These are phyloP conservation scores for Elegia similella DNA, from an alignment of 2,888 invertebrate genomes.

Conservation along the genomic window DNA sequence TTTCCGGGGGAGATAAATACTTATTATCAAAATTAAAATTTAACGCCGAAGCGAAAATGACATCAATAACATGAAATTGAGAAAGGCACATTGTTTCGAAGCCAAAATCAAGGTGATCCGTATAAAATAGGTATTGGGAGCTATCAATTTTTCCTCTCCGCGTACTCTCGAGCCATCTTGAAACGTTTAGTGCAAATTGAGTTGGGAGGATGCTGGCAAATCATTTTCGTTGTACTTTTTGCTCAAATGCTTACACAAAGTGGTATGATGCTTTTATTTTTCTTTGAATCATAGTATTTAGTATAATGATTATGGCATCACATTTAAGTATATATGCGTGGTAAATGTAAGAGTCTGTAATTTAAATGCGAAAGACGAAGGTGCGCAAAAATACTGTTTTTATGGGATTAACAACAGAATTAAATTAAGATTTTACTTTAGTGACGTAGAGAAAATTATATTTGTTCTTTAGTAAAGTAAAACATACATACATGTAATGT, in stretches of 20 bases:
- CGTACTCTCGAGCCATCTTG: slow-evolving; percentile 35
- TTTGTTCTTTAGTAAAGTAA: too few relatives aligned
- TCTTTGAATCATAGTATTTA: neutral
- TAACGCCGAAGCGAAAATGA: neutral
- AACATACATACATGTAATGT: too few relatives aligned
- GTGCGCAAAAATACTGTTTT: too few relatives aligned
- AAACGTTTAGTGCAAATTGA: slow-evolving; percentile 51
- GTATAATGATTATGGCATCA: too few relatives aligned
- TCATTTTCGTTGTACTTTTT: slow-evolving; percentile 25
- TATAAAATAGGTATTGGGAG: slow-evolving; percentile 40
- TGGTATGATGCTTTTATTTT: neutral
- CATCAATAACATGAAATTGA: slow-evolving; percentile 5
- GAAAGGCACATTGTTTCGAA: slow-evolving; percentile 15
- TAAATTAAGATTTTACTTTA: too few relatives aligned
- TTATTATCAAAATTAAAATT: neutral
- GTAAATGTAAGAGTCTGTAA: too few relatives aligned
- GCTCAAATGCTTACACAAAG: neutral
- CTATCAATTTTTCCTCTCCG: slow-evolving; percentile 43
- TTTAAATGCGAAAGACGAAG: too few relatives aligned
- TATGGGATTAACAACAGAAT: too few relatives aligned
- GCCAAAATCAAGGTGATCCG: slow-evolving; percentile 31
- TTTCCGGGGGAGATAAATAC: too few relatives aligned
- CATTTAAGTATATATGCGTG: too few relatives aligned
- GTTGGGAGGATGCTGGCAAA: slow-evolving; percentile 33
- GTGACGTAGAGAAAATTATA: too few relatives aligned